These are phyloP conservation scores for Poicephalus gulielmi DNA, from an alignment of 2,113 vertebrate genomes.

Conservation along the genomic window DNA sequence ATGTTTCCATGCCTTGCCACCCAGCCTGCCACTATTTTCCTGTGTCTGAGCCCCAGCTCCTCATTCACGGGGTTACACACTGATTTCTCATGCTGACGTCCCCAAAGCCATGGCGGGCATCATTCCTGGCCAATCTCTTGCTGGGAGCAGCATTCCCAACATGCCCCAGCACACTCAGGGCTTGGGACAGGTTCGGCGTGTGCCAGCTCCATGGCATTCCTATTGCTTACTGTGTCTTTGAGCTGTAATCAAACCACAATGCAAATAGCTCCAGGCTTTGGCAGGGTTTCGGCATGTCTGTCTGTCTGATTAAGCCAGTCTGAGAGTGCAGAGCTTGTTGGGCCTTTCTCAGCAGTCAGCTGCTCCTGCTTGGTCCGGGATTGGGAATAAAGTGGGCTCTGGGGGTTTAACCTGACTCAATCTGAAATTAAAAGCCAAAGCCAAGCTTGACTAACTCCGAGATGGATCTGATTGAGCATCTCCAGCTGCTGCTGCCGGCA, in stretches of 20 bases:
- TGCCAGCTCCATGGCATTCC: background rate
- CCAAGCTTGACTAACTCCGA: background rate
- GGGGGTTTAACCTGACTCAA: background rate
- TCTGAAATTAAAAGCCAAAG: background rate
- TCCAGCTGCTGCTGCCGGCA: background rate
- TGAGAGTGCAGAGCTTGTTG: fast-evolving
- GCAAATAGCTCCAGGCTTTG: conserved; percentile 26
- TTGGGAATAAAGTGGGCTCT: background rate
- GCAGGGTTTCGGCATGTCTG: background rate
- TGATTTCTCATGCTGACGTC: background rate
- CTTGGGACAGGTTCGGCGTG: fast-evolving
- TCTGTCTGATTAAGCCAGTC: background rate
- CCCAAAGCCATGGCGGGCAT: fast-evolving
- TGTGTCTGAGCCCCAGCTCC: conserved; percentile 55
- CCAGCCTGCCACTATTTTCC: background rate
- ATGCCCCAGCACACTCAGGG: fast-evolving
- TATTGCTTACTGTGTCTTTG: background rate
- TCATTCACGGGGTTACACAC: conserved; percentile 23
- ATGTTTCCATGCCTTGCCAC: background rate
- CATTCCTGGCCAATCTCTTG: fast-evolving
- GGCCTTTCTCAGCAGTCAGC: background rate
- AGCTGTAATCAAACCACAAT: background rate
- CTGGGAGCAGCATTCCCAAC: fast-evolving
- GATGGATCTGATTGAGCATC: background rate
- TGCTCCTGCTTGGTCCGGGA: background rate